Evolutionary conservation across 2,113 vertebrate species (phyloP), one percentile per base, ranked within the genome.

Genomic region (Myotis davidii): DNA sequence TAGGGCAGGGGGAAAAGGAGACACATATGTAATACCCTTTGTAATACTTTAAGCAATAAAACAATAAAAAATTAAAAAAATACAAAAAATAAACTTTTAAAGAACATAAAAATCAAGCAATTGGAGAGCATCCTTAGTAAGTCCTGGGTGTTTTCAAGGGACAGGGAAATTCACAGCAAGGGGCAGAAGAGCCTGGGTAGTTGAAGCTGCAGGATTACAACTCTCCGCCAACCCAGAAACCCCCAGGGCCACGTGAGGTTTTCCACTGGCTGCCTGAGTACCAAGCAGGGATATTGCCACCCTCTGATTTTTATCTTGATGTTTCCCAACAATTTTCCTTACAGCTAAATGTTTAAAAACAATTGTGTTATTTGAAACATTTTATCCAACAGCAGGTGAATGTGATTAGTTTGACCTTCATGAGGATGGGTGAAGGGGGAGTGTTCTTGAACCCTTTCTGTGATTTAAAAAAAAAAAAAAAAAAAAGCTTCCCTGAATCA

Each of bases 151-250:
- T 97, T 97, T 94, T 78, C 83, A 82, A 85, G 82, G 6, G 0
- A 95, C 73, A 78, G 83, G 93, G 96, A 97, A 98, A 94, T 79
- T 97, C 96, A 90, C 86, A 91, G 74, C 45, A 83, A 97, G 88
- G 64, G 93, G 67, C 86, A 94, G 95, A 78, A 76, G 84, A 96
- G 59, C 59, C 65, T 97, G 95, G 96, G 97, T 89, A 94, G 94
- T 90, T 86, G 90, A 97, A 97, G 93, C 67, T 85, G 82, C 92
- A 94, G 70, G 88, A 96, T 96, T 96, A 97, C 97, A 83, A 73
- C 27, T 88, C 79, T 96, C 56, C 65, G 90, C 61, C 89, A 90
- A 96, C 39, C 65, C 45, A 78, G 94, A 73, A 37, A 83, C 97
- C 81, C 91, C 59, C 50, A 0, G 25, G 79, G 93, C 5, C 89